Conservation (phyloP, 1,140 invertebrate genomes). For the Hermatobates lingyangjiaoensis region DNA sequence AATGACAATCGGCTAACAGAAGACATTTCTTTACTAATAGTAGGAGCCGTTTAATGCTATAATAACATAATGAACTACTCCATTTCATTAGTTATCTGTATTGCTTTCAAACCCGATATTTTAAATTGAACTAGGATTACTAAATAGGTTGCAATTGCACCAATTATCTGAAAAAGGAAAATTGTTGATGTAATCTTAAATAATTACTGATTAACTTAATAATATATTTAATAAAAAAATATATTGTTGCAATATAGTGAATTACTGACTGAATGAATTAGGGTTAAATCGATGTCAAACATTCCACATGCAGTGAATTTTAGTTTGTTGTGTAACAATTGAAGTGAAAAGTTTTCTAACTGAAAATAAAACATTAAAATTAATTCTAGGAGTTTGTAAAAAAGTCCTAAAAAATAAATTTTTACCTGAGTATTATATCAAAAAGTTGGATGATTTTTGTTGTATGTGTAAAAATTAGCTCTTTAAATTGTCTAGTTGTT, state of each 20-base stretch:
- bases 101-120: background rate
- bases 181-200: background rate
- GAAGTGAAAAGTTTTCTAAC: constrained; percentile 22
- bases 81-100: no score
- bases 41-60: no score
- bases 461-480: no score
- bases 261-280: constrained; percentile 21
- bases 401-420: no score
- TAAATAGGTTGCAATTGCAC: constrained; percentile 8
- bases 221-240: constrained; percentile 1
- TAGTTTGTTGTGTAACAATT: constrained; percentile 22
- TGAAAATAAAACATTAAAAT: constrained; percentile 13
- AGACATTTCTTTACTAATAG: no score
- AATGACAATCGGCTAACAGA: no score
- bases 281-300: constrained; percentile 22
- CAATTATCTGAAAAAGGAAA: constrained; percentile 5
- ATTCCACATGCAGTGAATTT: constrained; percentile 22
- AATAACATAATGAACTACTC: no score
- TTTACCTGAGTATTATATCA: no score
- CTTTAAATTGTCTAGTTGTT: no score
- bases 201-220: background rate
- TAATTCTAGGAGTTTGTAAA: no score
- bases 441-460: no score
- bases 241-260: background rate
- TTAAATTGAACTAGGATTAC: constrained; percentile 10